Evolutionary conservation across 2,888 invertebrate species (phyloP), one percentile per base, ranked within the genome.

Genomic region (Pomacea canaliculata): DNA sequence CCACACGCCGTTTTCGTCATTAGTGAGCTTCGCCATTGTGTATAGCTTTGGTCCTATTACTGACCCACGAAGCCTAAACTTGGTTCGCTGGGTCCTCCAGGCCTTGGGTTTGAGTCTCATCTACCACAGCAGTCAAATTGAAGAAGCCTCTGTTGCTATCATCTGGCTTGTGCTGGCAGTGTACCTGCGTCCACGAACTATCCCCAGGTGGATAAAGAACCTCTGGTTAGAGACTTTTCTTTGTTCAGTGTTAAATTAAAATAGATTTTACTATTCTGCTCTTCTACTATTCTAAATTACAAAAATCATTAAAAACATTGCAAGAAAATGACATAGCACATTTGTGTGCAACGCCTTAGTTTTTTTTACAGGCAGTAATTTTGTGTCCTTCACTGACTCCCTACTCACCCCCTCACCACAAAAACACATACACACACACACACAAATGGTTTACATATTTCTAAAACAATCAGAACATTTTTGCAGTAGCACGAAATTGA

Each of bases 11-110:
- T 68, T 86, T 0, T 87, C 87, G 10, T 87, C 89, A 13, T 63
- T 90, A 5, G 67, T 91, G 46, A 91, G 91, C 65, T 96, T 98
- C 90, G 92, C 95, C 69, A 92, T 96, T 67, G 97, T 97, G 91
- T 98, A 98, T 90, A 94, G 96, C 81, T 93, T 95, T 87, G 98
- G 98, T 0, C 97, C 97, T 5, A 95, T 97, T 0, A 94, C 93
- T 77, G 95, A 98, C 91, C 91, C 93, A 70, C 93, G 96, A 73
- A 96, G 96, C 71, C 94, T 95, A 85, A 95, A 96, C 88, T 93
- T 98, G 67, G 96, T 98, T 76, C 95, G 95, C 91, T 98, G 98
- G 97, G 92, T 94, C 37, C 90, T 98, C 70, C 97, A 98, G 93
- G 90, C 92, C 10, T 87, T 94, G 12, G 95, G 95, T 1, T 91